Percentiles rank a stretch among this genome's conserved stretches.
Conservation (phyloP, 2,797 vertebrate genomes). For the Allobates femoralis region DNA sequence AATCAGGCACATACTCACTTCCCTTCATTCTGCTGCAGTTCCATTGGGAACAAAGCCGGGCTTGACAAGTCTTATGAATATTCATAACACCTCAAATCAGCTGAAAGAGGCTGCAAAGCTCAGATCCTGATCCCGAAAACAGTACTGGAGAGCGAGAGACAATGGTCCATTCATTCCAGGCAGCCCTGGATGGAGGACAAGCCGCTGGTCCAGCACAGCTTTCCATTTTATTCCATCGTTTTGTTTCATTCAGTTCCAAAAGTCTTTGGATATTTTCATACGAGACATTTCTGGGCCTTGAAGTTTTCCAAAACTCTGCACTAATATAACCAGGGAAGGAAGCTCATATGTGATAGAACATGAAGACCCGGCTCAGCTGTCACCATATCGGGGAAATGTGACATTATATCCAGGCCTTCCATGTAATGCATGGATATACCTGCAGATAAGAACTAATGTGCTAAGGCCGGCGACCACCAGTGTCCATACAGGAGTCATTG, state of each 20-base stretch:
- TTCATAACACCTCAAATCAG: constrained; percentile 16
- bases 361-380: too few relatives aligned
- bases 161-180: constrained; percentile 17
- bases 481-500: too few relatives aligned
- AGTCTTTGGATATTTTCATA: background rate
- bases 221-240: background rate
- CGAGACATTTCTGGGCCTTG: background rate
- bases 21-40: constrained; percentile 50
- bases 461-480: too few relatives aligned
- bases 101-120: background rate
- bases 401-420: too few relatives aligned
- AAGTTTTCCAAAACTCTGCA: background rate
- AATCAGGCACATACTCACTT: constrained; percentile 57
- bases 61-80: constrained; percentile 39
- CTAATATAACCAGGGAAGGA: background rate
- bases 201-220: background rate
- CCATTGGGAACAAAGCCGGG: constrained; percentile 33
- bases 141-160: constrained; percentile 1
- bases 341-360: background rate
- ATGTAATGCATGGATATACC: too few relatives aligned
- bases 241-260: background rate
- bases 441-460: too few relatives aligned
- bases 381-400: too few relatives aligned
- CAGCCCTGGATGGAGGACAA: background rate
- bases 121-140: constrained; percentile 8